These are phyloP conservation scores for Brachionus angularis DNA, from an alignment of 1,140 invertebrate species.

Conservation along the genomic window DNA sequence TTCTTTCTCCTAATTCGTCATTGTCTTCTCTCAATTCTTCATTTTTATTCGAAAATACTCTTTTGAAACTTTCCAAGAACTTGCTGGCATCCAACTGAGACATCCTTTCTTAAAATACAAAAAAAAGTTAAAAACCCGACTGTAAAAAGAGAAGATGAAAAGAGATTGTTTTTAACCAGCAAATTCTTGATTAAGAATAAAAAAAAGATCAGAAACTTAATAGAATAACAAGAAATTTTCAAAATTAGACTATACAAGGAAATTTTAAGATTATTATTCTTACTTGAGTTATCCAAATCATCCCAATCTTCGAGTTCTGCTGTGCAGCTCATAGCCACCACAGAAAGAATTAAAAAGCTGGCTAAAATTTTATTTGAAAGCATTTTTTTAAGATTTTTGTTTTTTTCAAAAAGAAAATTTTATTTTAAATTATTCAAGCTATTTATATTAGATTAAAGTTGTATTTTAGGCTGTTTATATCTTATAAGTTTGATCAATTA, in stretches of 20 bases:
- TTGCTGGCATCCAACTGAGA: conserved; percentile 25
- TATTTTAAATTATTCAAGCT: too few relatives aligned
- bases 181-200: conserved; percentile 24
- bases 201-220: too few relatives aligned
- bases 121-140: neutral
- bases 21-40: conserved; percentile 32
- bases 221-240: too few relatives aligned
- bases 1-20: conserved; percentile 21
- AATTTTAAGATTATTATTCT: neutral
- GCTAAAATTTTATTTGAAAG: conserved; percentile 9
- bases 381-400: neutral
- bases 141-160: neutral
- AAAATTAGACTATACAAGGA: neutral
- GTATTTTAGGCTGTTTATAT: too few relatives aligned
- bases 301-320: conserved; percentile 1
- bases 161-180: conserved; percentile 19
- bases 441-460: too few relatives aligned
- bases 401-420: too few relatives aligned
- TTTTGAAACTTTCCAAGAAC: conserved; percentile 33
- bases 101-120: conserved; percentile 37
- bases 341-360: conserved; percentile 3
- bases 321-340: neutral
- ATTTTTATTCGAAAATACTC: conserved; percentile 24
- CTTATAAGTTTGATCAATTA: too few relatives aligned
- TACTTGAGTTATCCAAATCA: conserved; percentile 3